Evolutionary conservation across 2,888 invertebrate genomes (phyloP), one percentile per base, ranked within the genome.

Genomic region (Lithosia quadra): DNA sequence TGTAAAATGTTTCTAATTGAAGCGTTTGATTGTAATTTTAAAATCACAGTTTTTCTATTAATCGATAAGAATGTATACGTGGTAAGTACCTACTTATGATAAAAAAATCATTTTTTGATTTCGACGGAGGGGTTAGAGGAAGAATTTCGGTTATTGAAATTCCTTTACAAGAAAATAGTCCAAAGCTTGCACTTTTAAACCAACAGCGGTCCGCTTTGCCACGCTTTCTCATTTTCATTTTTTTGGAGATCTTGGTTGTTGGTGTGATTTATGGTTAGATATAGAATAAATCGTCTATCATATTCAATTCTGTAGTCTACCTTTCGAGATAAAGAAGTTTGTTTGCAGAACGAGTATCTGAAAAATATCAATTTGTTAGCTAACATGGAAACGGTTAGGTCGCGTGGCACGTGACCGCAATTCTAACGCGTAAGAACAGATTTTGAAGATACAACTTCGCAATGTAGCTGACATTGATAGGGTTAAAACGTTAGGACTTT

Each of bases 281-380:
- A 55, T 22, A 11, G 22, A 21, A 61, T n/a, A 18, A 43, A 28
- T 15, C 24, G 43, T 28, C n/a, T 13, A 7, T 5, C 13, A 0
- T 34, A 63, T 55, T 53, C 33, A 8, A 49, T 72, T 72, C 73
- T 77, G 78, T 69, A 53, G 49, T 72, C 65, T 73, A 75, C 77
- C 69, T 71, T 65, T 66, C 65, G 65, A 69, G 68, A 79, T 73
- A 71, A 77, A 83, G 76, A 79, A 82, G 85, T 86, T 83, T 86
- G 85, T 89, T 88, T 87, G 84, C 82, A 72, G 73, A 80, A 76
- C 75, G 76, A 84, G 84, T 89, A 86, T 90, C 86, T 88, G 88
- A 88, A 92, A 91, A 92, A 92, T 92, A 92, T 92, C 91, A 92
- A 92, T 92, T 92, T 91, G 90, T 89, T 86, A 84, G 86, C 84